Conservation (phyloP, 2,888 invertebrate species). For the Amorpha juglandis region DNA sequence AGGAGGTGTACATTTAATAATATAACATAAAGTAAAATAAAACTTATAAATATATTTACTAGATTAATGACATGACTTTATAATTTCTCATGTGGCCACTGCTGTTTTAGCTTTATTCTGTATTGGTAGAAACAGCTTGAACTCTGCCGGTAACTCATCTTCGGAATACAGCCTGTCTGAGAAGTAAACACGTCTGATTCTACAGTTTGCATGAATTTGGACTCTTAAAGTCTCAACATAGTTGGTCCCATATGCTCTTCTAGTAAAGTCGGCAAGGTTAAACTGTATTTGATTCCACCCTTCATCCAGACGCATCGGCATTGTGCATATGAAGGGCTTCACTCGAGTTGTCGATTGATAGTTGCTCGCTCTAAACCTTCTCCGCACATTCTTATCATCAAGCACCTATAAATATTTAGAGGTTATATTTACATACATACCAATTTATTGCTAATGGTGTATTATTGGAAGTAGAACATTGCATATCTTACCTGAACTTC, state of each 20-base stretch:
- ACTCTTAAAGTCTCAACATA: conserved; percentile 96
- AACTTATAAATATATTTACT: conserved; percentile 70
- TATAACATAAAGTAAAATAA: conserved; percentile 56
- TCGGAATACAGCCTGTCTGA: conserved; percentile 97
- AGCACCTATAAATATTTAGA: conserved; percentile 87
- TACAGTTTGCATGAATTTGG: conserved; percentile 97
- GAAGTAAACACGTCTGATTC: conserved; percentile 94
- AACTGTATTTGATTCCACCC: conserved; percentile 99
- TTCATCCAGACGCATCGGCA: conserved; percentile 97
- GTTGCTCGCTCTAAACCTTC: conserved; percentile 95
- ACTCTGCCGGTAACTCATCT: conserved; percentile 97
- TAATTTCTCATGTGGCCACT: conserved; percentile 68
- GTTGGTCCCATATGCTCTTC: conserved; percentile 97
- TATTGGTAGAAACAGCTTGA: conserved; percentile 97
- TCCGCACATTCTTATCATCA: conserved; percentile 96
- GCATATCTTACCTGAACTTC: conserved; percentile 92
- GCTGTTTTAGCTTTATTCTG: conserved; percentile 88
- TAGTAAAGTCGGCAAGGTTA: conserved; percentile 96
- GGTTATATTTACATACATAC: conserved; percentile 42
- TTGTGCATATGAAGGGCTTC: conserved; percentile 98
- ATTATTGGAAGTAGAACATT: not conserved
- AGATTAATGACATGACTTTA: conserved; percentile 38
- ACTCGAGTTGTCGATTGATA: conserved; percentile 97
- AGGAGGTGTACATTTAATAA: conserved; percentile 51
- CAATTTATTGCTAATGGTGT: conserved; percentile 28